Percentiles rank a stretch among this genome's conserved stretches.
These are phyloP conservation scores for Ranitomeya imitator DNA, from an alignment of 2,113 vertebrate species.

Conservation along the genomic window DNA sequence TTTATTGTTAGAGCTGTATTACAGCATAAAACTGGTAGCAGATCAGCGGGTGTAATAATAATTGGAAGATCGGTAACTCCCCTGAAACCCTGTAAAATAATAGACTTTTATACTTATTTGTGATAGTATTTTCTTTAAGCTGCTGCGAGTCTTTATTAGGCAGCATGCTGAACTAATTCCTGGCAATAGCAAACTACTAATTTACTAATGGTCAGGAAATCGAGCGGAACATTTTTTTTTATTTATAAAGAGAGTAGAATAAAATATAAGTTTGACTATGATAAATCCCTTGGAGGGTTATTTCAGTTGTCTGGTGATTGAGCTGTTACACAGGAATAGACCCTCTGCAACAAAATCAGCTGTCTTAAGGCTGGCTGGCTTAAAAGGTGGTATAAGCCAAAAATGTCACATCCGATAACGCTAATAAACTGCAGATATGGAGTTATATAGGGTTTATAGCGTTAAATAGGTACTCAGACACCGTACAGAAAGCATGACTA, in stretches of 20 bases:
- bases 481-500: no score
- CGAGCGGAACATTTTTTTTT: not conserved
- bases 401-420: no score
- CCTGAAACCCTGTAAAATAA: not conserved
- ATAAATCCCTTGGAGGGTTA: no score
- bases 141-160: not conserved
- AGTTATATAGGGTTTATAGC: no score
- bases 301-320: no score
- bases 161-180: not conserved
- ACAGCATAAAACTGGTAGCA: not conserved
- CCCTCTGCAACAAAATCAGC: no score
- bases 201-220: not conserved
- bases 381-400: no score
- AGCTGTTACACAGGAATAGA: no score
- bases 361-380: no score
- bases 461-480: no score
- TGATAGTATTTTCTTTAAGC: not conserved
- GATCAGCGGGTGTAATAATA: slow-evolving; percentile 24
- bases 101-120: not conserved
- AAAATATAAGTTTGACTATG: no score
- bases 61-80: not conserved
- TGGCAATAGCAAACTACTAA: not conserved
- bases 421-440: no score
- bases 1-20: not conserved
- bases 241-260: not conserved